phyloP scores from a whole-genome alignment of 2,113 vertebrate species.

The Myiozetetes cayanensis region DNA sequence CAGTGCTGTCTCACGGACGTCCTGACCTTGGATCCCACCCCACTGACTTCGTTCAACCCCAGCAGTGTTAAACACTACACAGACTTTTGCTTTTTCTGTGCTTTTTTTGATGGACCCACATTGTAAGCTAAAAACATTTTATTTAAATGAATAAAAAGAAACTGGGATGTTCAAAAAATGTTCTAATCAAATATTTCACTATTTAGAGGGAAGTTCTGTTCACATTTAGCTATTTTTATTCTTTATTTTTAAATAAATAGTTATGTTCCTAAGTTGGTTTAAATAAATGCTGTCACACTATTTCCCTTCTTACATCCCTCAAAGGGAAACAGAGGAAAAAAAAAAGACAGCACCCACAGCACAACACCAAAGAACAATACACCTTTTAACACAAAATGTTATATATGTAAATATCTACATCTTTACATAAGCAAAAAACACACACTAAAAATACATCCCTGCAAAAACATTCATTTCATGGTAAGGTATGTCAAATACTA shows the following conservation, averaged over 20 bases:
- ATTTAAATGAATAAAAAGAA: background rate
- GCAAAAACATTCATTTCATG: background rate
- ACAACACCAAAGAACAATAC: background rate
- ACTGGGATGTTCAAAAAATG: background rate
- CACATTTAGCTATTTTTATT: background rate
- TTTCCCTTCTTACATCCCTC: background rate
- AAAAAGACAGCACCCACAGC: background rate
- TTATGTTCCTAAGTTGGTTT: background rate
- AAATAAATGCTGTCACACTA: background rate
- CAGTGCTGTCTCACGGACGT: rapidly evolving
- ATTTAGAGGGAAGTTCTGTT: background rate
- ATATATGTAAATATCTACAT: too few species aligned
- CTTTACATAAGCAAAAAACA: background rate
- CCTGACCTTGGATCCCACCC: background rate
- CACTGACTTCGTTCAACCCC: background rate
- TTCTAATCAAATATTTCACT: background rate
- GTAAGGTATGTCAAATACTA: background rate
- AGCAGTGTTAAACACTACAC: background rate
- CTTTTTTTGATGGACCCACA: background rate
- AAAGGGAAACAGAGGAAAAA: background rate
- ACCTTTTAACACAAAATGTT: background rate
- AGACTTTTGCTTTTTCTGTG: background rate
- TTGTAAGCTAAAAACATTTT: background rate
- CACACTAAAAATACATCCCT: background rate
- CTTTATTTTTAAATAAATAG: background rate